These are phyloP conservation scores for Leptopilina clavipes DNA, from an alignment of 1,140 invertebrate genomes.

Conservation along the genomic window DNA sequence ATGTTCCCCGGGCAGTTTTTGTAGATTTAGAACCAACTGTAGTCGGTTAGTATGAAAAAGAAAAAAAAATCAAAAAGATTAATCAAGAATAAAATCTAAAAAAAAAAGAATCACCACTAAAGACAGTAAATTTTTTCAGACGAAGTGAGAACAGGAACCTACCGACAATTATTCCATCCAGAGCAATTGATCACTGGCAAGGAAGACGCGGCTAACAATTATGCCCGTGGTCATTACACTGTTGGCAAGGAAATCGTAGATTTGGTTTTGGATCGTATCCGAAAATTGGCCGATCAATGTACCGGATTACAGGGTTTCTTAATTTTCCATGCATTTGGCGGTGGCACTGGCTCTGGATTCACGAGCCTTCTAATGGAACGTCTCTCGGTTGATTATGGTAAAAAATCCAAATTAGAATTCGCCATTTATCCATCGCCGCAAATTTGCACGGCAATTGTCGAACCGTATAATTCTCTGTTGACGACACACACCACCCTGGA, in stretches of 20 bases:
- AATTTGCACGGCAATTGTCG: slow-evolving; percentile 83
- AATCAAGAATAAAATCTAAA: too few relatives aligned
- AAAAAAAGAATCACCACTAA: too few relatives aligned
- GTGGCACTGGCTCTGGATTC: slow-evolving; percentile 82
- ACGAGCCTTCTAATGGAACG: slow-evolving; percentile 82
- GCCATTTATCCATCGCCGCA: slow-evolving; percentile 83
- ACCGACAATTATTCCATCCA: slow-evolving; percentile 84
- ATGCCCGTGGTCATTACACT: slow-evolving; percentile 90
- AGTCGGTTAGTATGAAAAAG: slow-evolving; percentile 67
- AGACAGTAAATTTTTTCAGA: slow-evolving; percentile 69
- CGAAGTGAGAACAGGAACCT: slow-evolving; percentile 83
- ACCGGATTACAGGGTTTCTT: slow-evolving; percentile 89
- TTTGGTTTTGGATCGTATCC: slow-evolving; percentile 84
- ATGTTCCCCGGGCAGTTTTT: slow-evolving; percentile 80
- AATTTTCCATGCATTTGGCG: slow-evolving; percentile 87
- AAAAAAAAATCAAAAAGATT: background rate
- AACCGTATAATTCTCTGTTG: slow-evolving; percentile 79
- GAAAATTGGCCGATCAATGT: slow-evolving; percentile 85
- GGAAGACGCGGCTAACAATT: slow-evolving; percentile 90
- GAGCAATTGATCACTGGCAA: slow-evolving; percentile 84
- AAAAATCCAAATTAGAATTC: slow-evolving; percentile 82
- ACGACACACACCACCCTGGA: slow-evolving; percentile 82
- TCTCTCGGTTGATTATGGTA: slow-evolving; percentile 81
- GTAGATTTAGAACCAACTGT: slow-evolving; percentile 83
- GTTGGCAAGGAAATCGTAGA: slow-evolving; percentile 91